Conservation (phyloP, 2,113 vertebrate species). For the Alexandromys fortis region DNA sequence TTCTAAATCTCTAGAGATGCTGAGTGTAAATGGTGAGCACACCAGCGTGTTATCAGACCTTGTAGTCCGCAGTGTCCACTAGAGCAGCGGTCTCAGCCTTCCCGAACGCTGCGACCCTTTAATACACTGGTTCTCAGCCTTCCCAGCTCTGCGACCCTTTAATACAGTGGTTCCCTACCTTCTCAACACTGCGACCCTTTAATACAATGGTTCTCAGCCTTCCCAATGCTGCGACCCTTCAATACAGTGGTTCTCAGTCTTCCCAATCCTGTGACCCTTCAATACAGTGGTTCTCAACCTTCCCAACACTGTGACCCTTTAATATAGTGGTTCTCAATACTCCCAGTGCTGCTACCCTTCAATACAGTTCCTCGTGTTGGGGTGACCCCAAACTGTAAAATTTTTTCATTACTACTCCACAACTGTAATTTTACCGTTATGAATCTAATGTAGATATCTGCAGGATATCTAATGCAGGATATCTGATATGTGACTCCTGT, state of each 20-base stretch:
- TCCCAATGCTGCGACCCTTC: rapidly evolving
- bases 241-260: too few relatives aligned
- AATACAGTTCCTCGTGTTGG: neutral
- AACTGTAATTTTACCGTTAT: neutral
- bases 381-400: neutral
- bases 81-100: neutral
- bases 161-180: too few relatives aligned
- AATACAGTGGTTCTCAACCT: too few relatives aligned
- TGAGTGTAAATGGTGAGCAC: neutral
- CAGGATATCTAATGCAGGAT: neutral
- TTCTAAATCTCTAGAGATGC: neutral
- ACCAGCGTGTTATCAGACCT: neutral
- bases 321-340: too few relatives aligned
- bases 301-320: too few relatives aligned
- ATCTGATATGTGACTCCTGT: neutral
- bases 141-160: too few relatives aligned
- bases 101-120: too few relatives aligned
- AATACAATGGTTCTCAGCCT: too few relatives aligned
- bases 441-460: neutral
- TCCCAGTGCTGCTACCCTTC: neutral
- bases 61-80: neutral
- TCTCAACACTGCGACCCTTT: rapidly evolving
- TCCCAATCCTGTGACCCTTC: rapidly evolving
- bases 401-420: neutral
- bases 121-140: too few relatives aligned